Evolutionary conservation across 2,113 vertebrate genomes (phyloP), one percentile per base, ranked within the genome.

Genomic region (Erythrocebus patas): DNA sequence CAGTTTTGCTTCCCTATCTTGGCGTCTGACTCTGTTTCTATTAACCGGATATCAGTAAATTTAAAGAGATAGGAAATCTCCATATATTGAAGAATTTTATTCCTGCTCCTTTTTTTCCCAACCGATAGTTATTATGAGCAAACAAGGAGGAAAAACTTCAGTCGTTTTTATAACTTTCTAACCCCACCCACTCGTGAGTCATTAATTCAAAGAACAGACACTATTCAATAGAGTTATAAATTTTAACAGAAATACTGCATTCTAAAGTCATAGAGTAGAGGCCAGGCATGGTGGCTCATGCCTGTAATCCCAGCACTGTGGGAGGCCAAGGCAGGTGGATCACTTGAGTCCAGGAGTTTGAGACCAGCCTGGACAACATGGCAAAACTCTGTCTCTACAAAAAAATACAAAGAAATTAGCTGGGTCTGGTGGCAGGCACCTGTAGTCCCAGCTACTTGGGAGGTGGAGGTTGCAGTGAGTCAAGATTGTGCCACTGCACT

Each of bases 161-260:
- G 32, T 55, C 1, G 23, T 72, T 75, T 57, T 57, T 88, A 61
- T 73, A 85, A n/a, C 17, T 32, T 93, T 96, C 73, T 94, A 72
- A 66, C 16, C 32, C 25, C 73, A 22, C 30, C 25, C 14, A 75
- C 59, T 93, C 78, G 55, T 89, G n/a, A 73, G n/a, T 17, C 64
- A 17, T 86, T 93, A 91, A 95, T 91, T 95, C 61, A 73, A 45
- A 95, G 66, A 66, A 64, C n/a, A 79, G n/a, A 61, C 8, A 48
- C 59, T 79, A n/a, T 35, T 81, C 76, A 66, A 50, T 73, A 83
- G n/a, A 79, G 4, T 81, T 76, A 72, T 50, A 84, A 32, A 78
- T 91, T 88, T 84, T 87, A 93, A 96, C 30, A 92, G 79, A 95
- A 96, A 61, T 43, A 52, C 27, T 86, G 13, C 40, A 78, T 70